phyloP scores from a whole-genome alignment of 2,113 vertebrate genomes.

The Dasyprocta punctata region DNA sequence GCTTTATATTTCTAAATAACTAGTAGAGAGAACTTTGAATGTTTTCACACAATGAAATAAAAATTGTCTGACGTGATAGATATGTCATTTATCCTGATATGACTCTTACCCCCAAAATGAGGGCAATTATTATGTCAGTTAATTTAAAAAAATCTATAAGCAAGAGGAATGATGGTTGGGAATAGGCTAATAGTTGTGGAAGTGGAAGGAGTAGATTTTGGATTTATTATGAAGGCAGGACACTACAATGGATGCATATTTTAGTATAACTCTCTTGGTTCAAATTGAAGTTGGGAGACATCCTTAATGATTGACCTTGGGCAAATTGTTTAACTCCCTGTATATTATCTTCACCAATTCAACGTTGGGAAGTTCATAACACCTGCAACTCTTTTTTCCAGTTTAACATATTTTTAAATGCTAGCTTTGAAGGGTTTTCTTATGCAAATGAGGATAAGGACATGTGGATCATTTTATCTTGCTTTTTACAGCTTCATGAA shows the following conservation, averaged over 20 bases:
- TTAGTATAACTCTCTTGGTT: neutral
- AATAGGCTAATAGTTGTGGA: neutral
- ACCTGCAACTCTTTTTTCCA: neutral
- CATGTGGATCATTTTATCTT: neutral
- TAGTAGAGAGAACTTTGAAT: neutral
- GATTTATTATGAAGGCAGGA: neutral
- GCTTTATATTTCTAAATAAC: neutral
- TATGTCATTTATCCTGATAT: neutral
- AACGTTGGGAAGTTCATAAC: neutral
- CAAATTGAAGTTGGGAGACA: neutral
- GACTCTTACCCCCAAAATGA: neutral
- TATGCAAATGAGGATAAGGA: neutral
- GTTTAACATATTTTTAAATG: neutral
- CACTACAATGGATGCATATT: neutral
- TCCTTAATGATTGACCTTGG: neutral
- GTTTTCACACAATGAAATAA: neutral
- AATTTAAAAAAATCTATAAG: neutral
- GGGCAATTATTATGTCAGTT: neutral
- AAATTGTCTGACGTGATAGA: neutral
- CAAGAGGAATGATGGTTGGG: neutral
- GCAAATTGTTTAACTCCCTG: neutral
- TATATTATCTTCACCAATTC: neutral
- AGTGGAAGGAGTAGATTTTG: neutral
- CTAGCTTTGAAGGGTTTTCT: neutral
- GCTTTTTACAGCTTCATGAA: constrained; percentile 8